These are phyloP conservation scores for Micromesistius poutassou DNA, from an alignment of 2,797 vertebrate genomes.

Conservation along the genomic window DNA sequence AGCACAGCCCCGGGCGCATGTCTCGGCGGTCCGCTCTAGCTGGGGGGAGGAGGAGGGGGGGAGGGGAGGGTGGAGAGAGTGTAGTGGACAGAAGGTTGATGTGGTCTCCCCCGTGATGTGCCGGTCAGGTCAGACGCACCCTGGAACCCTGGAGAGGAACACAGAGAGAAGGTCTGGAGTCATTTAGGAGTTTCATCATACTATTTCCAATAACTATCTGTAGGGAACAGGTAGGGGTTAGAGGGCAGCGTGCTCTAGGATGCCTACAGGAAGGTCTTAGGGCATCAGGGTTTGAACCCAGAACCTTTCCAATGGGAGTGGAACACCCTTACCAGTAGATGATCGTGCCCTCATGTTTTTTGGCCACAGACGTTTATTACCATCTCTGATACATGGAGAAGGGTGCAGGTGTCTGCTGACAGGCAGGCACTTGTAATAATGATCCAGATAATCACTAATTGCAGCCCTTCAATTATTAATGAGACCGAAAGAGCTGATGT, in stretches of 20 bases:
- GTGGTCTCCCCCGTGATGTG: background rate
- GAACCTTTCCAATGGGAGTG: background rate
- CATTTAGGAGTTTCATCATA: background rate
- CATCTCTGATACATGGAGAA: background rate
- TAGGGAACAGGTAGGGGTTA: no score
- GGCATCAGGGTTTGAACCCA: background rate
- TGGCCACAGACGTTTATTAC: background rate
- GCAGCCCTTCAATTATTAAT: background rate
- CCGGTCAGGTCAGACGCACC: background rate
- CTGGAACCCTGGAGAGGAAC: constrained; percentile 1
- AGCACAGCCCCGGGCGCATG: constrained; percentile 70
- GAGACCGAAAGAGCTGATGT: background rate
- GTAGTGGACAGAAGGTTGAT: background rate
- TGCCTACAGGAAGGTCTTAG: no score
- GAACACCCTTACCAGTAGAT: background rate
- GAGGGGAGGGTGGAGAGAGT: constrained; percentile 50
- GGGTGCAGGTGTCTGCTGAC: background rate
- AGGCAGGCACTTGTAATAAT: background rate
- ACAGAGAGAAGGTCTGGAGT: background rate
- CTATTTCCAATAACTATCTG: no score
- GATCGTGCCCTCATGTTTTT: no score
- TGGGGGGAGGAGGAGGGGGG: constrained; percentile 51
- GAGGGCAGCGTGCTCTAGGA: no score
- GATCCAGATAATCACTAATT: background rate
- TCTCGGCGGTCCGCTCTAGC: constrained; percentile 58